Evolutionary conservation across 2,888 invertebrate species (phyloP).

Genomic region (Prosapia bicincta): DNA sequence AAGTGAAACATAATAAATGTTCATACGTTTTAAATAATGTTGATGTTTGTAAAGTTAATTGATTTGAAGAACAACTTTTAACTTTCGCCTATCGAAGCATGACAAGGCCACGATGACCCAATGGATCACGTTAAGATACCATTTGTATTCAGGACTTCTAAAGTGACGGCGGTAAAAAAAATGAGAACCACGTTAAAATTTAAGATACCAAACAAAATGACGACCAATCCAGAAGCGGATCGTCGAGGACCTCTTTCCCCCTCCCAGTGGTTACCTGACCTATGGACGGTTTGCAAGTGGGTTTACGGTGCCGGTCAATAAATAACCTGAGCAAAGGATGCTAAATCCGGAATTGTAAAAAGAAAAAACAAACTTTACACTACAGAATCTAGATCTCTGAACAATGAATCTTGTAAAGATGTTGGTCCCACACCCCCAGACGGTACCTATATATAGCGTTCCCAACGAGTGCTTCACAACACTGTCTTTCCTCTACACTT

Average conservation of each 20-base stretch:
- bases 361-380: background rate
- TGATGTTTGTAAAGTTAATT: too few species aligned
- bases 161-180: background rate
- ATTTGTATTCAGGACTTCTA: background rate
- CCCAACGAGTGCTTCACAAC: background rate
- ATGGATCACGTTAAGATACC: background rate
- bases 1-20: too few species aligned
- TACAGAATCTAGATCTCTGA: background rate
- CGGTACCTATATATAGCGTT: background rate
- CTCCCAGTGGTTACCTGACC: background rate
- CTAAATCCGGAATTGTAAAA: background rate
- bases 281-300: background rate
- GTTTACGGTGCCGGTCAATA: background rate
- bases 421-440: background rate
- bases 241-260: background rate
- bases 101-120: background rate
- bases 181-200: background rate
- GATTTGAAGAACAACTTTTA: too few species aligned
- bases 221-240: background rate
- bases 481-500: too few species aligned
- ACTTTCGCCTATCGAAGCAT: background rate
- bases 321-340: background rate
- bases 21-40: too few species aligned
- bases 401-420: background rate
- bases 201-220: background rate